These are phyloP conservation scores for Apodemia mormo DNA, from an alignment of 2,888 invertebrate species.

Conservation along the genomic window DNA sequence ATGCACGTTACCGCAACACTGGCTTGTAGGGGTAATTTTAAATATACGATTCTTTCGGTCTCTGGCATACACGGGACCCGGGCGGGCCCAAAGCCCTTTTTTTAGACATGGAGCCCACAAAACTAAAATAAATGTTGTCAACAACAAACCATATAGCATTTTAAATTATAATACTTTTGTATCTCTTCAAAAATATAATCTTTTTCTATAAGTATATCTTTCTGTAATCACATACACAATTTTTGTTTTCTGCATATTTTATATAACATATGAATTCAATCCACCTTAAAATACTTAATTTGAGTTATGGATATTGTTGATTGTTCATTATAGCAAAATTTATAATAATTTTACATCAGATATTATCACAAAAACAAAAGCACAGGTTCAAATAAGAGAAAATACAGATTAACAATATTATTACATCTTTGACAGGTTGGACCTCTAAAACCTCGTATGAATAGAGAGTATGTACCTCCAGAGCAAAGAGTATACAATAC, in stretches of 20 bases:
- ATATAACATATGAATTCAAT: not conserved
- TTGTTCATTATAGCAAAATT: not conserved
- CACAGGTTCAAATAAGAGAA: not conserved
- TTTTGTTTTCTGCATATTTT: not conserved
- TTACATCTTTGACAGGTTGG: too few relatives aligned
- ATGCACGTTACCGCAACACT: slow-evolving; percentile 44
- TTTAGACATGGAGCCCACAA: slow-evolving; percentile 60
- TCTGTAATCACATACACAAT: not conserved
- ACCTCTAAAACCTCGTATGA: too few relatives aligned
- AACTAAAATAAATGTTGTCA: slow-evolving; percentile 44
- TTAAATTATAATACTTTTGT: not conserved
- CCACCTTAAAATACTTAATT: not conserved
- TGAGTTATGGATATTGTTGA: not conserved
- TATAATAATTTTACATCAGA: not conserved
- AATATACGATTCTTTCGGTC: slow-evolving; percentile 58
- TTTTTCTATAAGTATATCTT: too few relatives aligned
- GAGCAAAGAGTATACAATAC: too few relatives aligned
- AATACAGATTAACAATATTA: too few relatives aligned
- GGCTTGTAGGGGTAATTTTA: slow-evolving; percentile 51
- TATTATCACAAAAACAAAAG: not conserved
- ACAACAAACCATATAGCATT: slow-evolving; percentile 51
- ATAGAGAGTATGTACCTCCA: too few relatives aligned
- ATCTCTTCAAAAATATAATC: not conserved
- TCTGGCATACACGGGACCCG: slow-evolving; percentile 54
- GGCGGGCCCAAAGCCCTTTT: slow-evolving; percentile 47